Percentiles rank a stretch among this genome's conserved stretches.
Evolutionary conservation across 2,797 vertebrate genomes (phyloP).

Genomic region (Clarias pachynema): DNA sequence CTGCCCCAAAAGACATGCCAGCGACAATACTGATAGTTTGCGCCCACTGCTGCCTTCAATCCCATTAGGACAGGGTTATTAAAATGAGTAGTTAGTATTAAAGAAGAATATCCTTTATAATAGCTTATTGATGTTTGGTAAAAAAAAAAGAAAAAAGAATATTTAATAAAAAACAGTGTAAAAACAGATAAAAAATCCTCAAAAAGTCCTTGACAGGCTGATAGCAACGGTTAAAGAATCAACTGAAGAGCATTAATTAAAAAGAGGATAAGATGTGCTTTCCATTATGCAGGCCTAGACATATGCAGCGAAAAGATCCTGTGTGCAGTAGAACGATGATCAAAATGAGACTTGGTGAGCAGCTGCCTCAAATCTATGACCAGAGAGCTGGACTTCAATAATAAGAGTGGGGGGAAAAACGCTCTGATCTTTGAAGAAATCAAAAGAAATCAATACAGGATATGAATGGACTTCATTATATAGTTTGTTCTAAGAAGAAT

Average conservation of each 20-base stretch:
- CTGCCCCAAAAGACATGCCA: slow-evolving; percentile 50
- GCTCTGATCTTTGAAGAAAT: slow-evolving; percentile 37
- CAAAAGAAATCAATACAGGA: slow-evolving; percentile 55
- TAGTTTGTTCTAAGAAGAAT: slow-evolving; percentile 62
- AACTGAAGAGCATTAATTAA: slow-evolving; percentile 78
- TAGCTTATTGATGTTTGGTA: neutral
- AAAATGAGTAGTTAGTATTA: slow-evolving; percentile 46
- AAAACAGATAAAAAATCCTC: neutral
- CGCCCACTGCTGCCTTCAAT: slow-evolving; percentile 43
- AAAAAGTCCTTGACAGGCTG: slow-evolving; percentile 68
- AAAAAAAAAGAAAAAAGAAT: neutral
- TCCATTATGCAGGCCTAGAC: slow-evolving; percentile 65
- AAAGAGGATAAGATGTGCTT: slow-evolving; percentile 70
- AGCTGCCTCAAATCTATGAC: slow-evolving; percentile 26
- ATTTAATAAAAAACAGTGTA: neutral
- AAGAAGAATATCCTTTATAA: slow-evolving; percentile 25
- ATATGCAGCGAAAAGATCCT: slow-evolving; percentile 6
- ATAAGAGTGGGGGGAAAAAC: slow-evolving; percentile 33
- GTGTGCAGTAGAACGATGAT: neutral
- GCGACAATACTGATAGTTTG: slow-evolving; percentile 52
- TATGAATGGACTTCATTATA: slow-evolving; percentile 65
- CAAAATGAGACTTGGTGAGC: slow-evolving; percentile 21
- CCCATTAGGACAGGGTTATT: slow-evolving; percentile 42
- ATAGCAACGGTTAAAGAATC: slow-evolving; percentile 81
- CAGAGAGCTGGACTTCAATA: slow-evolving; percentile 49